Conservation (phyloP, 2,888 invertebrate species). For the Agriopis aurantiaria region DNA sequence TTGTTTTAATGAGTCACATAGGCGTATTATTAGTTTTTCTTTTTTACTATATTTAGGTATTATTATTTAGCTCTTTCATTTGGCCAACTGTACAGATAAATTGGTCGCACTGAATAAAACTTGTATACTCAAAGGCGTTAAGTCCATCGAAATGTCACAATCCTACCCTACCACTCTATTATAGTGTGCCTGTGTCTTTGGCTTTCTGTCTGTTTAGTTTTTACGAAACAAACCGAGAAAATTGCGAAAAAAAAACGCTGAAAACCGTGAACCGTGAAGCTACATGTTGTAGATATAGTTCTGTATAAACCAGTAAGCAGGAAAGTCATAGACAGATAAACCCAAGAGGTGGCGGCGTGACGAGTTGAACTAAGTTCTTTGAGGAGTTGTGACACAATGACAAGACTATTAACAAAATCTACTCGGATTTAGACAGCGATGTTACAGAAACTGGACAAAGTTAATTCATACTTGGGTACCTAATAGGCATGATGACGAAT, state of each 20-base stretch:
- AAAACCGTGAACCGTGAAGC: not conserved
- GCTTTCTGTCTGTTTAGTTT: too few relatives aligned
- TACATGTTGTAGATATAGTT: not conserved
- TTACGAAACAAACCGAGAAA: not conserved
- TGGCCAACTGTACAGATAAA: too few relatives aligned
- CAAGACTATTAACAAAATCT: slow-evolving; percentile 12
- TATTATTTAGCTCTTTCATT: too few relatives aligned
- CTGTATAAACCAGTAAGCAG: not conserved
- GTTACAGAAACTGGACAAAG: slow-evolving; percentile 2
- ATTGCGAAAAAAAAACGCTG: not conserved
- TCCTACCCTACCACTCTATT: too few relatives aligned
- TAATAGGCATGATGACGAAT: too few relatives aligned
- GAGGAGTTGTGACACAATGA: slow-evolving; percentile 4
- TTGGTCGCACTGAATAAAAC: too few relatives aligned
- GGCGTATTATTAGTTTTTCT: too few relatives aligned
- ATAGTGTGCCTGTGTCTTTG: too few relatives aligned
- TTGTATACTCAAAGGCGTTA: too few relatives aligned
- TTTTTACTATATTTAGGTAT: too few relatives aligned
- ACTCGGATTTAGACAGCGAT: not conserved
- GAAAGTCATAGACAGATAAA: slow-evolving; percentile 11
- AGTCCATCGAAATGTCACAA: too few relatives aligned
- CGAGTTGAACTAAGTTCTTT: slow-evolving; percentile 10
- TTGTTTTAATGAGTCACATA: too few relatives aligned
- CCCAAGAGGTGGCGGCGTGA: slow-evolving; percentile 14
- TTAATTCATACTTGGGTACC: not conserved